These are phyloP conservation scores for Ostrea edulis DNA, from an alignment of 1,140 invertebrate genomes.

Conservation along the genomic window DNA sequence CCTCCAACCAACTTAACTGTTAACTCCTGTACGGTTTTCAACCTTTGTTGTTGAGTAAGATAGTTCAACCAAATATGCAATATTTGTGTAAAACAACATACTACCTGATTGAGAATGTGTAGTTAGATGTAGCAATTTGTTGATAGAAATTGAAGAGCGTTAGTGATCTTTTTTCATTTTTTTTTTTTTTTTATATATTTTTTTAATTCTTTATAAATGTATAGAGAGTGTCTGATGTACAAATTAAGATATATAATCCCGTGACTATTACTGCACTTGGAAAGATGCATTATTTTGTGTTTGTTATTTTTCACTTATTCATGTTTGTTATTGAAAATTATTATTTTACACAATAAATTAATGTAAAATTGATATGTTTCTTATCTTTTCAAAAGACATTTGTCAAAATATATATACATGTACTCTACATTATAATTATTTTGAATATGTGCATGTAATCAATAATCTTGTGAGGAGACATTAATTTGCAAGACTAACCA, in stretches of 20 bases:
- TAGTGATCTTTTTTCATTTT: neutral
- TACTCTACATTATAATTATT: too few relatives aligned
- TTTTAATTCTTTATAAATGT: neutral
- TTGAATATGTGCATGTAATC: too few relatives aligned
- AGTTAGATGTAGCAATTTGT: neutral
- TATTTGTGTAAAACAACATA: conserved; percentile 7
- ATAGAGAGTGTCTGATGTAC: too few relatives aligned
- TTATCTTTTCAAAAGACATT: too few relatives aligned
- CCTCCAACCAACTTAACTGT: too few relatives aligned
- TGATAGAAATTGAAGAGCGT: neutral
- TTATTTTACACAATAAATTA: conserved; percentile 29
- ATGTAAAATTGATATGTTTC: neutral
- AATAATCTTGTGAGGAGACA: too few relatives aligned
- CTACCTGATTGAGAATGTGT: neutral
- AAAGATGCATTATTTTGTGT: neutral
- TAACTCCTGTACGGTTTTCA: too few relatives aligned
- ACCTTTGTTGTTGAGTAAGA: too few relatives aligned
- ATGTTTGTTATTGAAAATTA: neutral
- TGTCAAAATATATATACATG: too few relatives aligned
- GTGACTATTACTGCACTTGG: neutral
- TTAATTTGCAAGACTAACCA: too few relatives aligned
- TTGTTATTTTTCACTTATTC: neutral
- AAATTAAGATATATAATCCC: too few relatives aligned
- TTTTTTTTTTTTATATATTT: neutral
- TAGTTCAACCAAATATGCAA: neutral